Conservation (phyloP, 2,797 vertebrate genomes). For the Takifugu ocellatus region DNA sequence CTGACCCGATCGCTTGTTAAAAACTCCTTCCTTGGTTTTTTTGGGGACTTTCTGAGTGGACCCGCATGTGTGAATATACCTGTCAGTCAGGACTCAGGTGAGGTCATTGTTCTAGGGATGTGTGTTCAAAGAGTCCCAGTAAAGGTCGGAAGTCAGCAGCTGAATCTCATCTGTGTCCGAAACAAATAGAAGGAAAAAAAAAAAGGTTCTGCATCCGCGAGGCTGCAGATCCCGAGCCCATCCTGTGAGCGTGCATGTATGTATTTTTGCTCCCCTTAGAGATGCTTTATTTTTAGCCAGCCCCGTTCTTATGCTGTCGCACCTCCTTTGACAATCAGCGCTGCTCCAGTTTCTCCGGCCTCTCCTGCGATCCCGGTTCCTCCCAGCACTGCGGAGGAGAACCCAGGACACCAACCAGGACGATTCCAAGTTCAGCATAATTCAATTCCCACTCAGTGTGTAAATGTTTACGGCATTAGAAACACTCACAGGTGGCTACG, state of each 20-base stretch:
- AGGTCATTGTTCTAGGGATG: slow-evolving; percentile 27
- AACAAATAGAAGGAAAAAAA: neutral
- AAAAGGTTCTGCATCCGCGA: too few species aligned
- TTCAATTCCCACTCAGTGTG: too few species aligned
- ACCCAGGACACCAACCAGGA: too few species aligned
- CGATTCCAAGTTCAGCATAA: neutral
- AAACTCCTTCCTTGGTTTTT: neutral
- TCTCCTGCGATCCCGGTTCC: slow-evolving; percentile 68
- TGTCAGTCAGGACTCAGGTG: slow-evolving; percentile 29
- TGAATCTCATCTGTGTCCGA: neutral
- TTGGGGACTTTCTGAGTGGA: neutral
- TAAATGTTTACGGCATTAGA: too few species aligned
- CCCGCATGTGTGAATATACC: slow-evolving; percentile 2
- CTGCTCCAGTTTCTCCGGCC: slow-evolving; percentile 79
- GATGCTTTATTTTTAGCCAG: slow-evolving; percentile 81
- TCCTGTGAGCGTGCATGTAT: slow-evolving; percentile 29
- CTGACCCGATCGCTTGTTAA: slow-evolving; percentile 23
- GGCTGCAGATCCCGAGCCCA: too few species aligned
- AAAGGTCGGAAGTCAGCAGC: too few species aligned
- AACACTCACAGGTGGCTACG: too few species aligned
- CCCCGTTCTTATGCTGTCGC: slow-evolving; percentile 64
- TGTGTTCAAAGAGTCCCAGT: slow-evolving; percentile 2
- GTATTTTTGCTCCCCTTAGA: slow-evolving; percentile 80
- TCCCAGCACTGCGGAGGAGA: slow-evolving; percentile 56
- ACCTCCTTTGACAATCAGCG: slow-evolving; percentile 73